Evolutionary conservation across 2,113 vertebrate species (phyloP).

Genomic region (Falcunculus frontatus): DNA sequence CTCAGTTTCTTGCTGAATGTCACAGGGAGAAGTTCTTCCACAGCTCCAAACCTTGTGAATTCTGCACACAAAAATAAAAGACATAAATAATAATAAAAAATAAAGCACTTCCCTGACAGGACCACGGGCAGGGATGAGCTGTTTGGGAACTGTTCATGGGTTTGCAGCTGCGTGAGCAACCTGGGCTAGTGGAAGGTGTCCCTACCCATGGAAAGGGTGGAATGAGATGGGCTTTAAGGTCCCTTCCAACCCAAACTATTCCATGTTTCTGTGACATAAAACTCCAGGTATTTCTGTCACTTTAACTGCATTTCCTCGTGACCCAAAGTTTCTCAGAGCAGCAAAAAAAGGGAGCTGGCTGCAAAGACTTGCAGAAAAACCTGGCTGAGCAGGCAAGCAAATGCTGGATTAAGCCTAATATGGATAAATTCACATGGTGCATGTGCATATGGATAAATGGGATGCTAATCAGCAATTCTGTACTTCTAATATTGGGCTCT

Average conservation of each 20-base stretch:
- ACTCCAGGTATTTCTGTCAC: neutral
- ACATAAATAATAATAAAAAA: neutral
- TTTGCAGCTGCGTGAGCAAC: neutral
- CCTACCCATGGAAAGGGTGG: neutral
- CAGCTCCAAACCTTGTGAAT: neutral
- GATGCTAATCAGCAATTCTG: neutral
- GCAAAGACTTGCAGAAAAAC: neutral
- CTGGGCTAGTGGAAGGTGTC: neutral
- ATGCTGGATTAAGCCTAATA: neutral
- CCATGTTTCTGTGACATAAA: neutral
- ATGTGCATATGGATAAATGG: neutral
- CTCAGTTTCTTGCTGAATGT: neutral
- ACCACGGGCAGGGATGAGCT: rapidly evolving
- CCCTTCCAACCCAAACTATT: neutral
- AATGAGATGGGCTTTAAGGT: neutral
- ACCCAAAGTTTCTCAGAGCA: neutral
- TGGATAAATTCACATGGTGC: neutral
- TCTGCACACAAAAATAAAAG: neutral
- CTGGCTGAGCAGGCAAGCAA: neutral
- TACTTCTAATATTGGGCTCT: neutral
- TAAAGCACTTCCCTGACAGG: neutral
- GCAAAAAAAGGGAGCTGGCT: neutral
- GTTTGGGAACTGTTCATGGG: neutral
- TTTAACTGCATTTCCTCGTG: neutral
- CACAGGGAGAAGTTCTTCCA: neutral